phyloP scores from a whole-genome alignment of 1,140 invertebrate species.

The Asobara japonica region DNA sequence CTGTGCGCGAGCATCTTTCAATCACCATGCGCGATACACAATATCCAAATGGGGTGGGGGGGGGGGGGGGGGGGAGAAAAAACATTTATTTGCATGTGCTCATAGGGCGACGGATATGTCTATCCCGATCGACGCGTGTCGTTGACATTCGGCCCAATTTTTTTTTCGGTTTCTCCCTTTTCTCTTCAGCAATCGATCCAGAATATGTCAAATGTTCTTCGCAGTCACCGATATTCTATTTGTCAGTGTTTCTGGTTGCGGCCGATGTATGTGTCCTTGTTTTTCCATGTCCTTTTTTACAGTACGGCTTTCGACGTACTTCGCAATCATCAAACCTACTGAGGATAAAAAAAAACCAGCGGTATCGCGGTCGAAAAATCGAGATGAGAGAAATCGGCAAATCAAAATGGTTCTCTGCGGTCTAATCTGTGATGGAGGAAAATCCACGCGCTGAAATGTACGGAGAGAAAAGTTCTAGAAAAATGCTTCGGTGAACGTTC shows the following conservation, averaged over 20 bases:
- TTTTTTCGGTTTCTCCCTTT: slow-evolving; percentile 14
- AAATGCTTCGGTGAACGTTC: no score
- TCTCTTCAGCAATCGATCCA: slow-evolving; percentile 8
- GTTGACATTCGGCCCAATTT: slow-evolving; percentile 25
- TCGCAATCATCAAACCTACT: not conserved
- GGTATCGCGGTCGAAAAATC: no score
- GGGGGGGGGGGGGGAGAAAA: no score
- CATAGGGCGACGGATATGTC: slow-evolving; percentile 9
- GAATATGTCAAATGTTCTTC: slow-evolving; percentile 15
- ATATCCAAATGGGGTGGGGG: not conserved
- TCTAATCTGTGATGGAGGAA: no score
- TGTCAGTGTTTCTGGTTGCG: not conserved
- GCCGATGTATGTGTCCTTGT: slow-evolving; percentile 1
- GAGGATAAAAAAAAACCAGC: not conserved
- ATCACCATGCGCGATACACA: slow-evolving; percentile 2
- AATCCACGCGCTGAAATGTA: no score
- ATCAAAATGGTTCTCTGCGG: no score
- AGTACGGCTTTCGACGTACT: no score
- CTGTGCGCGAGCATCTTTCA: slow-evolving; percentile 1
- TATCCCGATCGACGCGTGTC: slow-evolving; percentile 27
- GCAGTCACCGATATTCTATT: slow-evolving; percentile 9
- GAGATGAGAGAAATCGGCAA: no score
- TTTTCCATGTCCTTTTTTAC: not conserved
- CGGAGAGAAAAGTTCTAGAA: no score
- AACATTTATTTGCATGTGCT: slow-evolving; percentile 19